Conservation (phyloP, 2,888 invertebrate species). For the Phymatocera aterrima region DNA sequence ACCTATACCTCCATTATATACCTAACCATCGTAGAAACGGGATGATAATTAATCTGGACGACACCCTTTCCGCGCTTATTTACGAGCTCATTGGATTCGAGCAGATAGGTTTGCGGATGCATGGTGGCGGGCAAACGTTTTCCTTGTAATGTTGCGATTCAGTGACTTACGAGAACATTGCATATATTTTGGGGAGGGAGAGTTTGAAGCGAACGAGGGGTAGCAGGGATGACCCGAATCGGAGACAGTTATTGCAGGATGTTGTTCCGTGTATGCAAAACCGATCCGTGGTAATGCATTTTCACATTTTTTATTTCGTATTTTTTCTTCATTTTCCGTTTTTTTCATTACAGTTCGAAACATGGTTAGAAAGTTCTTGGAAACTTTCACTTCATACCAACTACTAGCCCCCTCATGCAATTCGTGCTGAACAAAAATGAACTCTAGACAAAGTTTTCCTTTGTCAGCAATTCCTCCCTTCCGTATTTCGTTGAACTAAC, state of each 20-base stretch:
- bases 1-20: no score
- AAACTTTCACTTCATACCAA: constrained; percentile 12
- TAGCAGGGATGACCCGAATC: neutral
- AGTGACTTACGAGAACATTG: neutral
- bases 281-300: constrained; percentile 11
- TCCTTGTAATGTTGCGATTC: constrained; percentile 17
- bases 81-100: constrained; percentile 16
- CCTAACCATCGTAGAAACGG: no score
- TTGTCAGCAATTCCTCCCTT: constrained; percentile 6
- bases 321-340: neutral
- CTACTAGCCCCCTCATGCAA: no score
- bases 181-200: neutral
- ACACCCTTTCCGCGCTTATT: constrained; percentile 27
- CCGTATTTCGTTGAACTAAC: constrained; percentile 7
- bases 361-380: constrained; percentile 6
- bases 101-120: neutral
- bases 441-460: neutral
- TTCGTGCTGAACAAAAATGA: neutral
- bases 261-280: neutral
- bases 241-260: constrained; percentile 31
- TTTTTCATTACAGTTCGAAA: constrained; percentile 13
- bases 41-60: constrained; percentile 35
- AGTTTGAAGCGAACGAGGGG: neutral
- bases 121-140: constrained; percentile 9
- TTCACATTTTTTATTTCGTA: constrained; percentile 24